These are phyloP conservation scores for Morone chrysops DNA, from an alignment of 2,113 vertebrate species.

Conservation along the genomic window DNA sequence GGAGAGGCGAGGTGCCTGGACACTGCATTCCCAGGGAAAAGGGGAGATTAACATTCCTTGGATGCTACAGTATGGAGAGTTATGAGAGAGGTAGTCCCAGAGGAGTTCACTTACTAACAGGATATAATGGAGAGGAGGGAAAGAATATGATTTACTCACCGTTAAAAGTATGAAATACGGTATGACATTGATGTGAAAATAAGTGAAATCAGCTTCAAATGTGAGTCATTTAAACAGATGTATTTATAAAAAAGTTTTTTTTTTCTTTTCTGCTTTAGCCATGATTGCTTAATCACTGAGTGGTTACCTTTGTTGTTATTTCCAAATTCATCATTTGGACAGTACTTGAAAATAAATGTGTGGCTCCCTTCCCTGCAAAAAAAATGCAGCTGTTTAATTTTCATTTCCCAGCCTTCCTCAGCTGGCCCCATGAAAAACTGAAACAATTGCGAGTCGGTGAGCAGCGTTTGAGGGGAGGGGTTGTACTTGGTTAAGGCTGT, in stretches of 20 bases:
- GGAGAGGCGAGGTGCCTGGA: slow-evolving; percentile 63
- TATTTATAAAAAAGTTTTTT: background rate
- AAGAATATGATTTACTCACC: slow-evolving; percentile 29
- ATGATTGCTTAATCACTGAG: background rate
- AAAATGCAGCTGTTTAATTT: slow-evolving; percentile 23
- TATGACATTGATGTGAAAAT: slow-evolving; percentile 24
- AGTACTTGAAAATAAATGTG: background rate
- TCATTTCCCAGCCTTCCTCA: slow-evolving; percentile 17
- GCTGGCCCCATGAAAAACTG: slow-evolving; percentile 7
- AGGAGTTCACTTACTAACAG: slow-evolving; percentile 49
- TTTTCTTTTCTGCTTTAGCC: no score
- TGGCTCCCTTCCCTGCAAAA: background rate
- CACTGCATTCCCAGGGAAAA: slow-evolving; percentile 63
- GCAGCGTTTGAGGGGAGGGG: background rate
- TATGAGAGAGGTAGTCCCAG: slow-evolving; percentile 35
- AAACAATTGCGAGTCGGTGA: slow-evolving; percentile 37
- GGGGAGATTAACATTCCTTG: slow-evolving; percentile 78
- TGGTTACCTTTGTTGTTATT: slow-evolving; percentile 10
- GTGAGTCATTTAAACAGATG: background rate
- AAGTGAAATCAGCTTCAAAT: background rate
- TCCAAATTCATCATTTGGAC: background rate
- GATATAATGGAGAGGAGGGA: slow-evolving; percentile 44
- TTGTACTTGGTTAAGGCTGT: slow-evolving; percentile 59
- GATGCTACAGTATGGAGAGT: slow-evolving; percentile 61
- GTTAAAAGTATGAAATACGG: slow-evolving; percentile 20